Evolutionary conservation across 2,888 invertebrate species (phyloP).

Genomic region (Hartigia nigra): DNA sequence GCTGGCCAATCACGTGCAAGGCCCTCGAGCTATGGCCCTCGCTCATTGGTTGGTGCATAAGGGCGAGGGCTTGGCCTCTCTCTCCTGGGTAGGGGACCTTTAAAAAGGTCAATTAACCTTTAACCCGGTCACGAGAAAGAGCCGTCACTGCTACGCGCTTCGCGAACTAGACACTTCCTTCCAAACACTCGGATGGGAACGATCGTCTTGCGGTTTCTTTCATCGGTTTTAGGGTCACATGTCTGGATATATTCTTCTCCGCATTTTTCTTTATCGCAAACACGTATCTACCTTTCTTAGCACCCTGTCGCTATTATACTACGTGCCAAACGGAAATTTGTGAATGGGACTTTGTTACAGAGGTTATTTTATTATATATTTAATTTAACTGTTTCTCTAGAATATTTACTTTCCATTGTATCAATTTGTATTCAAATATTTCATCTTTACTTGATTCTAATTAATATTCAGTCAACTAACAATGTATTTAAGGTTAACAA

Average conservation of each 20-base stretch:
- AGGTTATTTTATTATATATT: not conserved
- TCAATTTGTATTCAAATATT: not conserved
- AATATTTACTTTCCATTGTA: not conserved
- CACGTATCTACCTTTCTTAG: not conserved
- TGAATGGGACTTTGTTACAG: not conserved
- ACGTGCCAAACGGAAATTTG: not conserved
- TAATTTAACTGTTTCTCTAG: not conserved
- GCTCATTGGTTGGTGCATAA: slow-evolving; percentile 18
- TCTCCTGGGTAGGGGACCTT: slow-evolving; percentile 22
- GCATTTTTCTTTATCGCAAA: not conserved
- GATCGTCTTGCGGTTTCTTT: not conserved
- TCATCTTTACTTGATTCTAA: not conserved
- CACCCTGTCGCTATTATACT: not conserved
- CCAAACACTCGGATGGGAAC: not conserved
- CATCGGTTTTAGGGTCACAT: not conserved
- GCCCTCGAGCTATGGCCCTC: slow-evolving; percentile 12
- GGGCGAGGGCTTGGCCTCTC: slow-evolving; percentile 24
- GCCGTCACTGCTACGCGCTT: not conserved
- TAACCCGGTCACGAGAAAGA: slow-evolving; percentile 10
- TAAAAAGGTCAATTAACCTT: slow-evolving; percentile 21
- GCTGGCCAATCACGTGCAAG: slow-evolving; percentile 14
- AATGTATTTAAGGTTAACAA: not conserved
- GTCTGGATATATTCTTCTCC: not conserved
- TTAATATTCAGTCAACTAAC: not conserved
- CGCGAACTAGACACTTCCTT: not conserved